Evolutionary conservation across 2,113 vertebrate genomes (phyloP), one percentile per base, ranked within the genome.

Genomic region (Mohoua ochrocephala): DNA sequence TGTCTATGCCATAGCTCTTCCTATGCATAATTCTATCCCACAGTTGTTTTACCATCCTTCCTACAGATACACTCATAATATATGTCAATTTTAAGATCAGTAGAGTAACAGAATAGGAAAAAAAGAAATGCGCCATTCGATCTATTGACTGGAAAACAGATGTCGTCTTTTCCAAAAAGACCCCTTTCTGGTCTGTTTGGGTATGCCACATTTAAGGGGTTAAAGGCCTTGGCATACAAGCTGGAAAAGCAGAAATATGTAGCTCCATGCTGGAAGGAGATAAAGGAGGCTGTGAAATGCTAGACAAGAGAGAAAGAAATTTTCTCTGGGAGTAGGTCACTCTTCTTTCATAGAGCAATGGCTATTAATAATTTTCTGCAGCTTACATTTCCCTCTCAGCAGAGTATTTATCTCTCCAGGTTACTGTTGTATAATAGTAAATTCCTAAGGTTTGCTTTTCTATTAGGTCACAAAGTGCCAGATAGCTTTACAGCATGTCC

Each of bases 381-480:
- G 71, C 47, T 91, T 95, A 56, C 5, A 52, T 33, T 67, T 75
- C 59, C 39, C 47, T 90, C 50, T 76, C 67, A 88, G 59, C 19
- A 80, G 21, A 90, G 39, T 64, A 84, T 96, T 95, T 93, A 65
- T 83, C 63, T 96, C 54, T 91, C 24, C 24, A 86, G 42, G 33
- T 90, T 94, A 41, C 54, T 88, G 19, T 70, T 96, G 76, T 56
- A 64, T 86, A 76, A 83, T 59, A 74, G 47, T 78, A 94, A 95
- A 86, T 94, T 80, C 76, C 91, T 84, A 75, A 69, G 52, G 47
- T 90, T 91, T 88, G 67, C 35, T 91, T 91, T 95, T 96, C 84
- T 91, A 8, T 83, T 77, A 80, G 78, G 85, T 92, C 84, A 74
- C 33, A 75, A 9, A 80, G 33, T 87, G 24, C 37, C 80, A 95